Base-by-base conservation (phyloP, 1,140 invertebrate genomes). In the Riptortus pedestris region DNA sequence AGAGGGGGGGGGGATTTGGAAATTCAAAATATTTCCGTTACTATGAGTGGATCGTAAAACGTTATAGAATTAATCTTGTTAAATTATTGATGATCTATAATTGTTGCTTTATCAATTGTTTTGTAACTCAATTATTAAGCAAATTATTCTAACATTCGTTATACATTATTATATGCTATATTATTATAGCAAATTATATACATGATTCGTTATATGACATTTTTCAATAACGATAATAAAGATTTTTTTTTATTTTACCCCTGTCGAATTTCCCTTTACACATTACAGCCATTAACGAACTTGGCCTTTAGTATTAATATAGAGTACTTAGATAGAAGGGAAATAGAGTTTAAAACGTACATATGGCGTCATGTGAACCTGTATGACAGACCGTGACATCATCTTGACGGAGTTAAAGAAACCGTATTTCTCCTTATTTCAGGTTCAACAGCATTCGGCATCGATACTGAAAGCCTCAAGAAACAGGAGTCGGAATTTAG, bases 401-500 rank as follows among this genome's bases (percentile, higher is more conserved):
- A 11, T 11, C 3, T 22, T n/a, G n/a, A n/a, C n/a, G n/a, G n/a
- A n/a, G 14, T 58, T 26, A 24, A 12, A 29, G 5, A 29, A 24
- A 4, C 14, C 12, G 27, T 57, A n/a, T 1, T 28, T 5, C 1
- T 26, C 47, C 0, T 47, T 61, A 1, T 61, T 61, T 61, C 61
- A 63, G 77, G 75, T 26, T 76, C 74, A 0, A 80, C 77, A 64
- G 78, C 77, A 12, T 82, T 82, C 69, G 81, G 81, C 12, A 71
- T 82, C 2, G 75, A 81, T 48, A 76, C 76, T 16, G 75, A 81
- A 59, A 77, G 75, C 7, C 72, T 82, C 67, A 70, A 67, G 16
- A 68, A 77, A 67, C 71, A 74, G 0, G 66, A 77, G 22, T 76
- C 78, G 29, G 73, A 78, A 61, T 81, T 82, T 66, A 71, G 73